Evolutionary conservation across 2,888 invertebrate genomes (phyloP).

Genomic region (Cepaea hortensis): DNA sequence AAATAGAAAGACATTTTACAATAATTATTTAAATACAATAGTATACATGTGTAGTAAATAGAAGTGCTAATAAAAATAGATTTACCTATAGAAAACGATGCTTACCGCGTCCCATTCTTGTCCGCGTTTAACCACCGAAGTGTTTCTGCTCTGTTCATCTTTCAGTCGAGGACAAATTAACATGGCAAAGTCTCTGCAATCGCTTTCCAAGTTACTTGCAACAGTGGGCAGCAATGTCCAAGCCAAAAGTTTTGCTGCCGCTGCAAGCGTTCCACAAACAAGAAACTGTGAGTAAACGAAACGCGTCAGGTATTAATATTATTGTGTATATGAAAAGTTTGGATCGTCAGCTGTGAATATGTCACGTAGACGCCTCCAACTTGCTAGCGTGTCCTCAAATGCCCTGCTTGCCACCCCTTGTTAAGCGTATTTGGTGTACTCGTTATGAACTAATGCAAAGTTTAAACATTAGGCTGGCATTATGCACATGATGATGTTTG

Average conservation of each 20-base stretch:
- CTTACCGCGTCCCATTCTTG: neutral
- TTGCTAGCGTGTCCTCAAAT: too few species aligned
- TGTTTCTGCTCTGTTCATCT: neutral
- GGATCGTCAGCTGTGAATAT: too few species aligned
- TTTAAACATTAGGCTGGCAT: too few species aligned
- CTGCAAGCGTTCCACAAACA: slow-evolving; percentile 59
- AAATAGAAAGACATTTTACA: too few species aligned
- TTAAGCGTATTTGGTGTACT: too few species aligned
- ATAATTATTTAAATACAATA: neutral
- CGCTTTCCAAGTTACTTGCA: slow-evolving; percentile 64
- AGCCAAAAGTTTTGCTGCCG: slow-evolving; percentile 65
- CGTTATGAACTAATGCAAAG: too few species aligned
- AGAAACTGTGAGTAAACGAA: slow-evolving; percentile 70
- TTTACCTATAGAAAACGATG: neutral
- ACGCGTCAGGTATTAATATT: too few species aligned
- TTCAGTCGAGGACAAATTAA: slow-evolving; percentile 31
- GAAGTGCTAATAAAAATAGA: neutral
- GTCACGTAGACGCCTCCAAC: too few species aligned
- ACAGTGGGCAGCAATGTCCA: slow-evolving; percentile 63
- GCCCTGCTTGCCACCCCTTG: too few species aligned
- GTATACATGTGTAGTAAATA: neutral
- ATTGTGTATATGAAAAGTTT: too few species aligned
- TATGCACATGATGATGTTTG: too few species aligned
- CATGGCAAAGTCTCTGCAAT: slow-evolving; percentile 69
- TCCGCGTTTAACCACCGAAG: neutral